These are phyloP conservation scores for Cervus canadensis DNA, from an alignment of 2,113 vertebrate species.

Conservation along the genomic window DNA sequence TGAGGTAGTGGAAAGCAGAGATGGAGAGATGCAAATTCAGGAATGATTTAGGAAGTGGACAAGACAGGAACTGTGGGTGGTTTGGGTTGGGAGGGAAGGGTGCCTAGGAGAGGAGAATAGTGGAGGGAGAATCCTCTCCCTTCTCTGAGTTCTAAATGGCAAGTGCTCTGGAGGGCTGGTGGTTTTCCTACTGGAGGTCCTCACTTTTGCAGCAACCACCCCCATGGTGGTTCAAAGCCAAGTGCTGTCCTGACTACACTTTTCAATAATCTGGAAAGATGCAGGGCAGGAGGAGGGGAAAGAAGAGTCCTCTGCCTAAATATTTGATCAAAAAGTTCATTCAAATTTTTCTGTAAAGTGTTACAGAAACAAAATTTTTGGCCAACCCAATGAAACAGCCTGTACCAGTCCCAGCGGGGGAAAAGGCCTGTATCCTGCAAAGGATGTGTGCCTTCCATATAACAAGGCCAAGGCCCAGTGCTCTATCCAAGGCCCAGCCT, in stretches of 20 bases:
- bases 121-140: not conserved
- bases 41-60: not conserved
- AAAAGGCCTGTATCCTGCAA: not conserved
- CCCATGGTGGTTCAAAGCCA: not conserved
- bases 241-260: not conserved
- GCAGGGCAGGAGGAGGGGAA: too few relatives aligned
- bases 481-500: not conserved
- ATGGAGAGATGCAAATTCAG: not conserved
- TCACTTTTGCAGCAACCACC: not conserved
- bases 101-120: too few relatives aligned
- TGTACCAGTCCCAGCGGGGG: not conserved
- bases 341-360: not conserved
- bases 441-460: not conserved
- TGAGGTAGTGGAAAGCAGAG: not conserved
- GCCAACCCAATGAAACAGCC: not conserved
- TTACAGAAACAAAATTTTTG: not conserved
- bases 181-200: too few relatives aligned
- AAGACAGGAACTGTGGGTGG: too few relatives aligned
- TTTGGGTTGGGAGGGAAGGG: not conserved
- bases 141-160: not conserved
- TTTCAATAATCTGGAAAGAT: not conserved
- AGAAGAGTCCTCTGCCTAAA: not conserved
- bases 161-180: not conserved
- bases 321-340: not conserved
- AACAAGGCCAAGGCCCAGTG: not conserved